Base-by-base conservation (phyloP, 2,888 invertebrate genomes). In the Chrysotoxum bicinctum region DNA sequence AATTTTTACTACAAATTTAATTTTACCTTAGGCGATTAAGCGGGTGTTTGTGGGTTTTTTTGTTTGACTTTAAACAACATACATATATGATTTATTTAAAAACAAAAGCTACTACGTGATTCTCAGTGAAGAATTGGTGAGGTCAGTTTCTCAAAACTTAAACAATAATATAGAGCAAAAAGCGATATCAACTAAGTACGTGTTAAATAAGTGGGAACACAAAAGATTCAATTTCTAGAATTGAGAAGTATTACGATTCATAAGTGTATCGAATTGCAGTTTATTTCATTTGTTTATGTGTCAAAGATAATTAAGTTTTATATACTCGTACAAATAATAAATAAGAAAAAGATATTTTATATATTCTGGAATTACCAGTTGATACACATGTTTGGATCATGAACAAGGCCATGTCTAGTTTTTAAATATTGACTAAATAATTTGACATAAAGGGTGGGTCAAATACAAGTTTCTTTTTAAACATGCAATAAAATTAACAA, bases 131-230 rank as follows among this genome's bases (percentile, higher is more conserved):
- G 14, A 43, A 32, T 74, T 64, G 74, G 74, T 52, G 40, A 74
- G 74, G 74, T 74, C 74, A 64, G 74, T 62, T 74, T 74, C 52
- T 64, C 3, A 35, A 50, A 40, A 40, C 30, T 19, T 30, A 6
- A 40, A 30, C n/a, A 50, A 54, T n/a, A 16, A 10, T 21, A 40
- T 43, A 54, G 12, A 62, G 37, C 26, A 52, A 30, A 19, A 35
- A 21, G 5, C 3, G 32, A 1, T 37, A n/a, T 10, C 9, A 30
- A 30, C n/a, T 12, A 10, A 40, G 23, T 30, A 64, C 62, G 62
- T 45, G 43, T 30, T 26, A 30, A 45, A 32, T 30, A 45, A 45
- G 30, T 43, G 45, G 30, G 16, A 64, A 30, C 3, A 60, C n/a
- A 43, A 40, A 40, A 26, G 43, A 43, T 26, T 43, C 5, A 37